Conservation (phyloP, 2,888 invertebrate genomes). For the Cylindroiulus punctatus region DNA sequence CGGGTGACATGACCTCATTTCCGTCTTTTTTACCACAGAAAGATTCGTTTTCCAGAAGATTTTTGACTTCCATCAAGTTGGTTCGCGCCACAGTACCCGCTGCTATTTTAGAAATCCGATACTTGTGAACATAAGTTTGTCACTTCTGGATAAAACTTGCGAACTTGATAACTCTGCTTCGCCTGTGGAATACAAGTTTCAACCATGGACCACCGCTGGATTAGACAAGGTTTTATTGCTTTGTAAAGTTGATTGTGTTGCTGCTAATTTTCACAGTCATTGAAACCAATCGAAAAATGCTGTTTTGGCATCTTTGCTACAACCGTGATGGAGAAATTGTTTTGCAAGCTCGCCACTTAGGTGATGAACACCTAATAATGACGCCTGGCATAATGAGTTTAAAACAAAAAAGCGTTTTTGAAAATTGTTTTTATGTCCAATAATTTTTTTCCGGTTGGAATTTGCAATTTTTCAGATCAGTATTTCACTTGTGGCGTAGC, state of each 20-base stretch:
- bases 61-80: neutral
- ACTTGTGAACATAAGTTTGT: neutral
- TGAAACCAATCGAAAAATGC: neutral
- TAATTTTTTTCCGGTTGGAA: neutral
- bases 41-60: neutral
- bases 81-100: neutral
- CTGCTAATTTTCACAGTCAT: neutral
- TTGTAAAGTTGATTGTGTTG: neutral
- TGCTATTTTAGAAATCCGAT: neutral
- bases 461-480: neutral
- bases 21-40: constrained; percentile 29
- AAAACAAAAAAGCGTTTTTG: neutral
- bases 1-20: constrained; percentile 38
- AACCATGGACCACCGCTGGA: neutral
- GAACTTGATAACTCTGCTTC: neutral
- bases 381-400: too few relatives aligned
- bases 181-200: neutral
- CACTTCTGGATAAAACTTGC: neutral
- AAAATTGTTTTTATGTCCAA: neutral
- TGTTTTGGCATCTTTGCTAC: neutral
- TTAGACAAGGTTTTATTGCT: neutral
- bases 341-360: neutral
- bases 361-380: too few relatives aligned
- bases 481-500: too few relatives aligned
- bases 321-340: neutral